Conservation (phyloP, 2,888 invertebrate species). For the Drosophila flavopinicola region DNA sequence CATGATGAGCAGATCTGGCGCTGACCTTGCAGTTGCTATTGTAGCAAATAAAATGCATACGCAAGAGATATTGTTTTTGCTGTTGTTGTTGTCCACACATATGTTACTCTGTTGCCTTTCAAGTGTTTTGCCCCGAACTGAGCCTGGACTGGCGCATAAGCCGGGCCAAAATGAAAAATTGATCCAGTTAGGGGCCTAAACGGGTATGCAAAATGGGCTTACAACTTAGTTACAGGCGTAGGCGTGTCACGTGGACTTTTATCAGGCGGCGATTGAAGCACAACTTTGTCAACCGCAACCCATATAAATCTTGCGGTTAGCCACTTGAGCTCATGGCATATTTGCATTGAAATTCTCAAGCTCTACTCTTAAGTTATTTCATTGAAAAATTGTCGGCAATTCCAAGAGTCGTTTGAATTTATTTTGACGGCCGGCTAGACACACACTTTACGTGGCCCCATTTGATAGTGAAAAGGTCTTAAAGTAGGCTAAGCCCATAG, state of each 20-base stretch:
- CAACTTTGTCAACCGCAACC: conserved; percentile 48
- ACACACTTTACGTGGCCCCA: conserved; percentile 53
- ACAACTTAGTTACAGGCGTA: conserved; percentile 35
- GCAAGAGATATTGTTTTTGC: conserved; percentile 25
- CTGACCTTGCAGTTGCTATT: conserved; percentile 64
- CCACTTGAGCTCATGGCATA: conserved; percentile 16
- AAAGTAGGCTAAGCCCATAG: conserved; percentile 27
- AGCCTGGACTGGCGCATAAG: conserved; percentile 14
- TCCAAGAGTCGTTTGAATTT: conserved; percentile 36
- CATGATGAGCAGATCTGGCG: conserved; percentile 27
- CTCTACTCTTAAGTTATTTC: conserved; percentile 15
- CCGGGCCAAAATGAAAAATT: conserved; percentile 63
- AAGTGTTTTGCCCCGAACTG: conserved; percentile 47
- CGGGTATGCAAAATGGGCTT: conserved; percentile 25
- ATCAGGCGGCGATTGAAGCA: conserved; percentile 17
- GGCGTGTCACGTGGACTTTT: conserved; percentile 31
- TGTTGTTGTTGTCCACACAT: conserved; percentile 19
- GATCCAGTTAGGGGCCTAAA: conserved; percentile 57
- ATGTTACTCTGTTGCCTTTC: conserved; percentile 40
- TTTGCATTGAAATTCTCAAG: conserved; percentile 23
- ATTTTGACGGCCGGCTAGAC: conserved; percentile 44
- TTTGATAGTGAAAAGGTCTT: conserved; percentile 41
- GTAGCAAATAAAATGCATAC: conserved; percentile 42
- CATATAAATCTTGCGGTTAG: conserved; percentile 46
- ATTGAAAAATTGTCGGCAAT: conserved; percentile 52